Evolutionary conservation across 2,888 invertebrate species (phyloP).

Genomic region (Drosophila conformis): DNA sequence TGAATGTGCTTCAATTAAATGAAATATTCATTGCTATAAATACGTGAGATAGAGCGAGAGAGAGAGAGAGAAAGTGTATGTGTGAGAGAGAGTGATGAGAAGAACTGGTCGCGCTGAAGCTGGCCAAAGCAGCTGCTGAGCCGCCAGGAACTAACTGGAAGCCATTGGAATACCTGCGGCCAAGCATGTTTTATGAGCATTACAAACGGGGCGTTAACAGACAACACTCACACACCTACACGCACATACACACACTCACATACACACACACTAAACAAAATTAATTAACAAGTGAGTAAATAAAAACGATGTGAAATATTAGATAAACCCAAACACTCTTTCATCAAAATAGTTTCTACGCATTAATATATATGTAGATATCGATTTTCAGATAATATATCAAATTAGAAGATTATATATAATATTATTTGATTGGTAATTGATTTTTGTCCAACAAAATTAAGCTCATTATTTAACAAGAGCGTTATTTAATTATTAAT

Average conservation of each 20-base stretch:
- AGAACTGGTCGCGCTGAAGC: constrained; percentile 7
- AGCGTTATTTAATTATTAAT: background rate
- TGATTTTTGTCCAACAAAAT: background rate
- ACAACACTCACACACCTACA: background rate
- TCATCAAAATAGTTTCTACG: background rate
- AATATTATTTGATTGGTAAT: background rate
- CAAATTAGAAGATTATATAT: background rate
- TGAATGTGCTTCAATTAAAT: constrained; percentile 79
- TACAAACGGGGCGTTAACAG: constrained; percentile 18
- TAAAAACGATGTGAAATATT: background rate
- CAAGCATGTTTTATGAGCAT: constrained; percentile 70
- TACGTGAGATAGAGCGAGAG: constrained; percentile 46
- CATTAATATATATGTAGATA: background rate
- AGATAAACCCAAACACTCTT: background rate
- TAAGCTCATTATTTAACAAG: background rate
- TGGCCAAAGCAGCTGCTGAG: constrained; percentile 6
- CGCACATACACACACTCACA: background rate
- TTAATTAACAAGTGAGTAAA: background rate
- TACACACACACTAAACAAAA: background rate
- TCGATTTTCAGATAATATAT: background rate
- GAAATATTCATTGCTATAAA: constrained; percentile 79
- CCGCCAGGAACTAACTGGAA: constrained; percentile 14
- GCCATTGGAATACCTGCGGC: constrained; percentile 55
- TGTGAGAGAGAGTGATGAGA: constrained; percentile 27
- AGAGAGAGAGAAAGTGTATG: constrained; percentile 9